Conservation (phyloP, 2,888 invertebrate genomes). For the Nomada goodeniana region DNA sequence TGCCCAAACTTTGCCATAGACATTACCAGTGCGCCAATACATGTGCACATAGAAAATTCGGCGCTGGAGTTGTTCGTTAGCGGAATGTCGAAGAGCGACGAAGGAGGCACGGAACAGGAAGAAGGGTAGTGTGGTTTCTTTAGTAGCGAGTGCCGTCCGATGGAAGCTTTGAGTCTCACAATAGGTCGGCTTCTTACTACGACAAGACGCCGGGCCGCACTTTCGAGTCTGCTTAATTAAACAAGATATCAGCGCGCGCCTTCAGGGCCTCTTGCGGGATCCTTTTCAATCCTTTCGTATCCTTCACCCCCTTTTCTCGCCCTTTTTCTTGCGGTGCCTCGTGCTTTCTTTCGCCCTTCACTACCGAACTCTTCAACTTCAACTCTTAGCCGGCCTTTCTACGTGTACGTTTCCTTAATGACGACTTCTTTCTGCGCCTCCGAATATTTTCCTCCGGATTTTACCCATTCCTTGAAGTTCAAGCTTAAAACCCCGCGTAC, state of each 20-base stretch:
- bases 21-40: neutral
- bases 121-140: conserved; percentile 33
- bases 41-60: neutral
- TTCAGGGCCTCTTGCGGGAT: conserved; percentile 40
- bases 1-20: too few relatives aligned
- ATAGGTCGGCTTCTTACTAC: conserved; percentile 65
- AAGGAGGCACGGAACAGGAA: neutral
- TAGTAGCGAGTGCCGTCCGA: conserved; percentile 49
- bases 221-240: conserved; percentile 75
- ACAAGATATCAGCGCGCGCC: conserved; percentile 73
- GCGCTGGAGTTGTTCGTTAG: conserved; percentile 39
- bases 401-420: conserved; percentile 47
- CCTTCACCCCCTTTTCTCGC: conserved; percentile 28
- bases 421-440: conserved; percentile 26
- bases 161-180: conserved; percentile 63
- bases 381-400: conserved; percentile 54
- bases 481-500: neutral
- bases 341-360: conserved; percentile 29
- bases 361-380: conserved; percentile 38
- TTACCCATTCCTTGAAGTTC: conserved; percentile 5
- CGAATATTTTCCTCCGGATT: neutral
- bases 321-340: conserved; percentile 28
- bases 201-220: conserved; percentile 63
- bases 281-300: conserved; percentile 60
- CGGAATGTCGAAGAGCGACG: conserved; percentile 30